Evolutionary conservation across 2,888 invertebrate genomes (phyloP).

Genomic region (Anticlea derivata): DNA sequence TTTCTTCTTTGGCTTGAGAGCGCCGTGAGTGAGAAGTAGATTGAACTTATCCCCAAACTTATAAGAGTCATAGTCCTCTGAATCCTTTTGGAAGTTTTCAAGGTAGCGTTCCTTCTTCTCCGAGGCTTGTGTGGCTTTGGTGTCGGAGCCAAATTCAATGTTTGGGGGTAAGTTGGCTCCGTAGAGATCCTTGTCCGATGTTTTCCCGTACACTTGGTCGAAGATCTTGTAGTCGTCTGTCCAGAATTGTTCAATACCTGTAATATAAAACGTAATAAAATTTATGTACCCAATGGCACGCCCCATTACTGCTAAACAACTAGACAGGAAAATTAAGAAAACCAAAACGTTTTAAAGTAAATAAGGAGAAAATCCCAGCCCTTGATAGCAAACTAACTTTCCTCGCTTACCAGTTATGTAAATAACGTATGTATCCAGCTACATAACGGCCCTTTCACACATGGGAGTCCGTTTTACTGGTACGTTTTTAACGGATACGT

Average conservation of each 20-base stretch:
- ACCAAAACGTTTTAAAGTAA: neutral
- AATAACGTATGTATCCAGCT: slow-evolving; percentile 1
- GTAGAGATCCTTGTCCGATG: slow-evolving; percentile 71
- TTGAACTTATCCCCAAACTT: slow-evolving; percentile 50
- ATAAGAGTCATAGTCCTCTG: slow-evolving; percentile 44
- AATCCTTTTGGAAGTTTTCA: slow-evolving; percentile 40
- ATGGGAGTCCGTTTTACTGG: too few species aligned
- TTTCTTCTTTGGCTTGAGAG: slow-evolving; percentile 36
- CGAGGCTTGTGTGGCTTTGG: slow-evolving; percentile 47
- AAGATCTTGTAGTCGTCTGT: slow-evolving; percentile 72
- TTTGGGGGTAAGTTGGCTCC: slow-evolving; percentile 58
- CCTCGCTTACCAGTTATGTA: slow-evolving; percentile 14
- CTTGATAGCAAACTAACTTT: slow-evolving; percentile 4
- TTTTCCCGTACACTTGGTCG: slow-evolving; percentile 72
- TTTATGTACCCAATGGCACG: too few species aligned
- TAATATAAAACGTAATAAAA: slow-evolving; percentile 28
- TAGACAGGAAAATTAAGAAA: neutral
- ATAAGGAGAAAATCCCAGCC: slow-evolving; percentile 15
- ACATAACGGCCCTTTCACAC: neutral
- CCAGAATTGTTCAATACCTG: slow-evolving; percentile 72
- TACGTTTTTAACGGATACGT: too few species aligned
- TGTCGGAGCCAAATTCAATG: slow-evolving; percentile 43
- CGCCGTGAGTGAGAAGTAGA: slow-evolving; percentile 37
- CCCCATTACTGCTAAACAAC: too few species aligned
- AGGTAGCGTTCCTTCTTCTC: slow-evolving; percentile 59